A percentile compares a stretch with the other conserved stretches of the same genome.
Evolutionary conservation across 2,888 invertebrate genomes (phyloP).

Genomic region (Lithophane ornitopus): DNA sequence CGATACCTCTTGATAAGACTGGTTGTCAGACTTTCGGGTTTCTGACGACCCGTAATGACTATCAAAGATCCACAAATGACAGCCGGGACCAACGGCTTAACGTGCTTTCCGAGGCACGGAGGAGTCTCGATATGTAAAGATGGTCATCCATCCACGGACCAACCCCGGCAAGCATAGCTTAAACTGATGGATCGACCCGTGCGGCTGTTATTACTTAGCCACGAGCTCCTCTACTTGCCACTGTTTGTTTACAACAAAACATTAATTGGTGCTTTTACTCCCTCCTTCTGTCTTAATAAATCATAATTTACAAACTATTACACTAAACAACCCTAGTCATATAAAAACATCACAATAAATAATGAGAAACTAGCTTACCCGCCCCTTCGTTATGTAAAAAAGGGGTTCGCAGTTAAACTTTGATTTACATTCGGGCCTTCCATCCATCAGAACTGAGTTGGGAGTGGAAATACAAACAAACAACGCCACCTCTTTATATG

Average conservation of each 20-base stretch:
- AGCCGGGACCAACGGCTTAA: no score
- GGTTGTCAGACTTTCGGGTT: no score
- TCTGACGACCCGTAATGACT: no score
- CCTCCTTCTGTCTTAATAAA: slow-evolving; percentile 26
- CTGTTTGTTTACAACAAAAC: background rate
- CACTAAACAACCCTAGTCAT: background rate
- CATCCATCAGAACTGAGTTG: slow-evolving; percentile 47
- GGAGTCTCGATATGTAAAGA: no score
- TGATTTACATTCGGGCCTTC: slow-evolving; percentile 45
- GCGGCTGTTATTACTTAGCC: no score
- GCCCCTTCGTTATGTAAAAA: slow-evolving; percentile 46
- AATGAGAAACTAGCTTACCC: slow-evolving; percentile 48
- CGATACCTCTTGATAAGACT: no score
- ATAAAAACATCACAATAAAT: slow-evolving; percentile 50
- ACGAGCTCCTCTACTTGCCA: background rate
- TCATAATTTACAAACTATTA: slow-evolving; percentile 31
- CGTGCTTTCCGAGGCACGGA: no score
- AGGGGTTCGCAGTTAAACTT: slow-evolving; percentile 49
- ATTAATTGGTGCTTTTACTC: background rate
- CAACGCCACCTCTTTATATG: slow-evolving; percentile 10
- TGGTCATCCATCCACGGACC: no score
- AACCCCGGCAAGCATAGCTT: no score
- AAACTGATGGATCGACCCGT: no score
- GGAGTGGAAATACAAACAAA: slow-evolving; percentile 41
- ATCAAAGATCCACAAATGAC: no score